Evolutionary conservation across 2,797 vertebrate species (phyloP).

Genomic region (Basileuterus tristriatus): DNA sequence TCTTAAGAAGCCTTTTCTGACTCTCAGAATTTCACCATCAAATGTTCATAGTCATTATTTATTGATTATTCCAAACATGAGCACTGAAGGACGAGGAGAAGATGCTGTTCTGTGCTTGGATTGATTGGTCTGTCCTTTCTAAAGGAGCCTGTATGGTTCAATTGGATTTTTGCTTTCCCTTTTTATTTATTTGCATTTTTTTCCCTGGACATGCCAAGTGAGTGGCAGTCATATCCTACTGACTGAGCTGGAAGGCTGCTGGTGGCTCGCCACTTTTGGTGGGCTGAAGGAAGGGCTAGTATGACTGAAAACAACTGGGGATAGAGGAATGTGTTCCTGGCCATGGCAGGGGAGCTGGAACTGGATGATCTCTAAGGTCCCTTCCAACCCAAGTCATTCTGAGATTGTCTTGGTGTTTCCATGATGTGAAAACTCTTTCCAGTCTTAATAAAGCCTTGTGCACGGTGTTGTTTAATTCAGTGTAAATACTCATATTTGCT

Average conservation of each 20-base stretch:
- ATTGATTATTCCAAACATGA: background rate
- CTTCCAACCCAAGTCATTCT: background rate
- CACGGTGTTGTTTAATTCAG: background rate
- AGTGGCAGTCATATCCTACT: background rate
- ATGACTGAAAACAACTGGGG: background rate
- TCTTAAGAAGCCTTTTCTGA: background rate
- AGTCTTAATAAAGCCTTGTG: background rate
- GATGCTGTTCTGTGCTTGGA: background rate
- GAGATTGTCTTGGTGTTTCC: background rate
- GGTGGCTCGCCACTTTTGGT: background rate
- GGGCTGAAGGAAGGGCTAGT: background rate
- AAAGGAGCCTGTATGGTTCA: background rate
- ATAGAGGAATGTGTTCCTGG: background rate
- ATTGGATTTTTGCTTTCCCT: rapidly evolving
- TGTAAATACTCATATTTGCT: background rate
- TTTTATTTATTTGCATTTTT: background rate
- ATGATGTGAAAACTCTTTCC: background rate
- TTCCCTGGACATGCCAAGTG: rapidly evolving
- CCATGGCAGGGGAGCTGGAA: background rate
- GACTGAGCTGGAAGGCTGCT: background rate
- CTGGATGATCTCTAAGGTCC: background rate
- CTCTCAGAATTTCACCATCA: background rate
- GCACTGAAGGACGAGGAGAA: background rate
- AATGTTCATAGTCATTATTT: background rate
- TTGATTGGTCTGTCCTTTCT: background rate